A percentile compares a stretch with the other conserved stretches of the same genome.
Evolutionary conservation across 2,888 invertebrate genomes (phyloP).

Genomic region (Drosophila multiciliata): DNA sequence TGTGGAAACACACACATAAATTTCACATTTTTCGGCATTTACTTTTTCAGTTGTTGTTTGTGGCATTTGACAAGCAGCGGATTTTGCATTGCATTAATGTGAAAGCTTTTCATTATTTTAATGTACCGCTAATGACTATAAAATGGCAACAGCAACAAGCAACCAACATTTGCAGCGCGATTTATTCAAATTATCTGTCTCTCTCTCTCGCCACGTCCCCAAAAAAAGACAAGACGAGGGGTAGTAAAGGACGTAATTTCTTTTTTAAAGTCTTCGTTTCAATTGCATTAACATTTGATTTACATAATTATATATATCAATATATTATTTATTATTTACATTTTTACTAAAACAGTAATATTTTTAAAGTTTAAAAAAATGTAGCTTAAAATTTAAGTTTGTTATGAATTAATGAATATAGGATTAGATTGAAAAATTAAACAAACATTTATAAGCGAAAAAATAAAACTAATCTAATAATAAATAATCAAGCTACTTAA

Average conservation of each 20-base stretch:
- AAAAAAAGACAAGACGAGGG: background rate
- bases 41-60: constrained; percentile 34
- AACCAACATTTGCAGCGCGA: constrained; percentile 18
- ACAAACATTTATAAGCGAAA: background rate
- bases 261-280: background rate
- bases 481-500: background rate
- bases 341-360: background rate
- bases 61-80: constrained; percentile 46
- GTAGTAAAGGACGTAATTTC: background rate
- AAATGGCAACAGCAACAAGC: constrained; percentile 6
- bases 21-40: constrained; percentile 41
- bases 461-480: background rate
- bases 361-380: background rate
- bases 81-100: constrained; percentile 55
- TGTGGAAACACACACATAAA: constrained; percentile 26
- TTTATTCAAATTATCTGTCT: constrained; percentile 31
- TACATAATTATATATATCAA: background rate
- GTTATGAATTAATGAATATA: background rate
- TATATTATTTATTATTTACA: background rate
- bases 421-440: background rate
- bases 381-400: background rate
- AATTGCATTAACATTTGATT: background rate
- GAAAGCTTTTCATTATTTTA: constrained; percentile 63
- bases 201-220: background rate
- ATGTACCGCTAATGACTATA: constrained; percentile 44